phyloP scores from a whole-genome alignment of 2,888 invertebrate species.

The Eilema sororculum region DNA sequence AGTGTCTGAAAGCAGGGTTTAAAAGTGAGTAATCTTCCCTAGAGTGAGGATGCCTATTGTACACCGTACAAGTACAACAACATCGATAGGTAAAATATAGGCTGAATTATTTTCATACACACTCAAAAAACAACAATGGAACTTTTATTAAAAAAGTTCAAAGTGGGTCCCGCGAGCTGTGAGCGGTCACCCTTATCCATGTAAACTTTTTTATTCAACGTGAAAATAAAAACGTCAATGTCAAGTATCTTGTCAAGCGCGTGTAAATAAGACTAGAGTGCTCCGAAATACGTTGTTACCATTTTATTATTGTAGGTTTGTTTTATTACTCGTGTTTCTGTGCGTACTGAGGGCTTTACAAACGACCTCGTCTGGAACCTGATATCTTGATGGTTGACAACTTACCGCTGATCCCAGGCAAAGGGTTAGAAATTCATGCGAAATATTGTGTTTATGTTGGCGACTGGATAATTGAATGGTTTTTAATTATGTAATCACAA shows the following conservation, averaged over 20 bases:
- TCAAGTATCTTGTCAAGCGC: not conserved
- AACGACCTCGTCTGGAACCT: conserved; percentile 7
- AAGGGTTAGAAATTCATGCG: conserved; percentile 41
- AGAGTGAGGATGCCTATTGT: too few species aligned
- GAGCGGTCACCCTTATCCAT: not conserved
- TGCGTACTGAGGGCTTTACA: conserved; percentile 21
- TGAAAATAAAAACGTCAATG: conserved; percentile 1
- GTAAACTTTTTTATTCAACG: conserved; percentile 4
- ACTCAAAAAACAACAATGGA: not conserved
- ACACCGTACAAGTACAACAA: not conserved
- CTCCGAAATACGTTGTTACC: not conserved
- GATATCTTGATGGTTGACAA: conserved; percentile 48
- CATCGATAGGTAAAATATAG: not conserved
- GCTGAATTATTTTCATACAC: not conserved
- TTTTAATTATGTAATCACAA: not conserved
- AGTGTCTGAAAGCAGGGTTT: too few species aligned
- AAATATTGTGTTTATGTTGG: not conserved
- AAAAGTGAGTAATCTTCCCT: not conserved
- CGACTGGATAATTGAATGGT: not conserved
- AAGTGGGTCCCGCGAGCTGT: not conserved
- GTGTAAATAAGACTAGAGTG: not conserved
- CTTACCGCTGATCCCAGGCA: conserved; percentile 55
- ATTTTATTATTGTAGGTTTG: conserved; percentile 30
- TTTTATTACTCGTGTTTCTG: conserved; percentile 23
- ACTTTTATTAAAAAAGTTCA: conserved; percentile 1